Evolutionary conservation across 2,113 vertebrate species (phyloP).

Genomic region (Grammomys dolichurus): DNA sequence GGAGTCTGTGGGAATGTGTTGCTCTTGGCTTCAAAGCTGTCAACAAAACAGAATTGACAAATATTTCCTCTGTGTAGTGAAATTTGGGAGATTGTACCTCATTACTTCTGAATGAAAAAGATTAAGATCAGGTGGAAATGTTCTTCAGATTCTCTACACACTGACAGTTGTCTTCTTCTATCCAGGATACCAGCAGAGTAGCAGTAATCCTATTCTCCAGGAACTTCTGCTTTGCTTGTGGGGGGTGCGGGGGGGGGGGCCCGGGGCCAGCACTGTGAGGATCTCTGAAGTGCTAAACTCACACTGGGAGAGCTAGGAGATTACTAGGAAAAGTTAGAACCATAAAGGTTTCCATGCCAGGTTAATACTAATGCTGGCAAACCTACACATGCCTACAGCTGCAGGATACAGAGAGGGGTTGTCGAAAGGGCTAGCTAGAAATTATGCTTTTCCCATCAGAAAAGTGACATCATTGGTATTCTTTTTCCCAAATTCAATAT

Average conservation of each 20-base stretch:
- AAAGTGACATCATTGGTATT: neutral
- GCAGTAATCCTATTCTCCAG: neutral
- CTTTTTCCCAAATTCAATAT: neutral
- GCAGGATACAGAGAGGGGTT: neutral
- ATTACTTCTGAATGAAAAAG: conserved; percentile 13
- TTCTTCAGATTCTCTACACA: neutral
- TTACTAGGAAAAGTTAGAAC: neutral
- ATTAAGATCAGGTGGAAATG: neutral
- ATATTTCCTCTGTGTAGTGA: neutral
- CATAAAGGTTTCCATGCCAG: neutral
- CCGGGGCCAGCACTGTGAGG: neutral
- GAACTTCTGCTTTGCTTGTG: neutral
- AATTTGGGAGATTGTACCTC: neutral
- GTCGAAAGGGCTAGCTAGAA: neutral
- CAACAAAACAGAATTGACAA: conserved; percentile 43
- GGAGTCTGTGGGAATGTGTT: conserved; percentile 27
- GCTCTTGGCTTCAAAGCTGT: conserved; percentile 44
- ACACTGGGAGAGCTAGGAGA: neutral
- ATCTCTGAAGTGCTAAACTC: neutral
- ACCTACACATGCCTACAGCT: neutral
- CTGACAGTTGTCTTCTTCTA: neutral
- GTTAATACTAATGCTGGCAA: neutral
- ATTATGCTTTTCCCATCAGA: neutral
- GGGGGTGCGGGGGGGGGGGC: neutral
- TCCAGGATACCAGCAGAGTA: neutral